Evolutionary conservation across 2,113 vertebrate genomes (phyloP), one percentile per base, ranked within the genome.

Genomic region (Riparia riparia): DNA sequence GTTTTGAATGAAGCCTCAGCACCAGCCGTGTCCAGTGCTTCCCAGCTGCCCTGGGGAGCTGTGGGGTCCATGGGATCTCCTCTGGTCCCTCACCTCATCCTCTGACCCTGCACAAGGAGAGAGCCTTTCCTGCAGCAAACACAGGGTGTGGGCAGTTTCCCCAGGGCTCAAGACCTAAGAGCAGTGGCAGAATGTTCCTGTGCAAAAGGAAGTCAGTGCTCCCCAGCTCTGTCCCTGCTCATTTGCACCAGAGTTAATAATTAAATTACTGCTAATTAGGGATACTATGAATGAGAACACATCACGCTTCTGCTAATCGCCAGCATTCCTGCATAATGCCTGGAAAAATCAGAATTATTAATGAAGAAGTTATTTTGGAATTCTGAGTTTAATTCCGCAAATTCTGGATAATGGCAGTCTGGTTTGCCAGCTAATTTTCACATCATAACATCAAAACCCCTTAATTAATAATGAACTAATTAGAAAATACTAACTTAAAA

Each of bases 311-410:
- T 56, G 81, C 78, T 96, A 61, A 97, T 90, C 82, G 31, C 31
- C 92, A 87, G 37, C 19, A 31, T 91, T 95, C 79, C 92, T 91
- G 94, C 41, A 78, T 41, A 95, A 93, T 44, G 87, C 45, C 90
- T 87, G 77, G 92, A 94, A 96, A 96, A 93, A 95, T 82, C 88
- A 90, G 88, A 95, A 94, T 95, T 92, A 96, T 91, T 95, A 90
- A 95, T 80, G 93, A 72, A 84, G 93, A 84, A 82, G 82, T 95
- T 93, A 72, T 89, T 96, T 89, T 84, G 89, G 86, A 96, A 96
- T 94, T 92, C 88, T 61, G 64, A 61, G 49, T 76, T 83, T n/a
- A 84, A 91, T 83, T 82, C 83, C 0, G 0, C 78, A 74, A 73
- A 90, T 92, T 78, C 93, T 34, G 77, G 89, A 42, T 91, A 92